A percentile compares a stretch with the other conserved stretches of the same genome.
Conservation (phyloP, 2,888 invertebrate genomes). For the Hedychridium roseum region DNA sequence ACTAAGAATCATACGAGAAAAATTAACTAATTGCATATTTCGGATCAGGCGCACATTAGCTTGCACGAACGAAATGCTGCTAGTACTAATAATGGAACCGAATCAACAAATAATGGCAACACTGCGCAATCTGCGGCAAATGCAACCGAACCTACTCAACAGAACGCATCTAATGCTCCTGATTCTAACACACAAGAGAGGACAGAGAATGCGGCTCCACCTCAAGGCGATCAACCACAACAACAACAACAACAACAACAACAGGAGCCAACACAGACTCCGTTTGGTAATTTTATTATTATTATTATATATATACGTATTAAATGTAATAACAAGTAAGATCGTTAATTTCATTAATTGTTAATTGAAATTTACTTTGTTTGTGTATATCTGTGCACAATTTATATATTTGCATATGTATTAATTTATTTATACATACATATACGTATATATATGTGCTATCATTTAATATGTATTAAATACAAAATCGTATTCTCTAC, state of each 20-base stretch:
- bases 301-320: too few species aligned
- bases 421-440: too few species aligned
- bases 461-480: too few species aligned
- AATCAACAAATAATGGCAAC: slow-evolving; percentile 30
- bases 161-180: slow-evolving; percentile 20
- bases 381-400: too few species aligned
- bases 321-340: too few species aligned
- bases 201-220: slow-evolving; percentile 23
- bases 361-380: too few species aligned
- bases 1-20: too few species aligned
- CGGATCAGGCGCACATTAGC: slow-evolving; percentile 51
- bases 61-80: slow-evolving; percentile 45
- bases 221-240: slow-evolving; percentile 29
- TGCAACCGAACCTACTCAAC: slow-evolving; percentile 21
- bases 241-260: slow-evolving; percentile 21
- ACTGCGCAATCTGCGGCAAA: slow-evolving; percentile 34
- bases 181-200: slow-evolving; percentile 34
- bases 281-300: slow-evolving; percentile 36
- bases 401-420: too few species aligned
- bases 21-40: too few species aligned
- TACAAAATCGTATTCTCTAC: too few species aligned
- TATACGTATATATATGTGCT: too few species aligned
- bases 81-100: slow-evolving; percentile 42
- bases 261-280: slow-evolving; percentile 29
- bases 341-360: too few species aligned